These are phyloP conservation scores for Dione juno DNA, from an alignment of 2,888 invertebrate genomes.

Conservation along the genomic window DNA sequence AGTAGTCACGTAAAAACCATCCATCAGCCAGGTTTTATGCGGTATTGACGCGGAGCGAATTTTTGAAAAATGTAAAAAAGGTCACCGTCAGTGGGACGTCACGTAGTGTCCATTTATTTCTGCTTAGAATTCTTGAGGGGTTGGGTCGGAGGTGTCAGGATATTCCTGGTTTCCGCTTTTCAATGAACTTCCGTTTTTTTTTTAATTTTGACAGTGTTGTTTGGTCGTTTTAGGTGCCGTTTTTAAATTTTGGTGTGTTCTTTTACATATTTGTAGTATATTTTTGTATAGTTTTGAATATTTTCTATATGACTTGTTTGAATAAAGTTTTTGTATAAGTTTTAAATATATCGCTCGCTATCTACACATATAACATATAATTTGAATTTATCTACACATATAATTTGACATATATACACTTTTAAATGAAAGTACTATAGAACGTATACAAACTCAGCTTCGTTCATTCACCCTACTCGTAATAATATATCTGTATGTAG, in stretches of 20 bases:
- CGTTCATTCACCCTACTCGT: too few species aligned
- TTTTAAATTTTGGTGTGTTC: constrained; percentile 28
- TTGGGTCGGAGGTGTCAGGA: constrained; percentile 51
- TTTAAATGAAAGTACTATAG: too few species aligned
- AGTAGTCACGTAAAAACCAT: constrained; percentile 79
- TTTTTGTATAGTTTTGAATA: not conserved
- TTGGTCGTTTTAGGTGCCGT: constrained; percentile 61
- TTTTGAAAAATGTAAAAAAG: constrained; percentile 83
- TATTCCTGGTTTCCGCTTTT: constrained; percentile 44
- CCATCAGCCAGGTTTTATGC: constrained; percentile 68
- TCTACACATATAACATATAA: too few species aligned
- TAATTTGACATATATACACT: too few species aligned
- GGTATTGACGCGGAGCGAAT: constrained; percentile 75
- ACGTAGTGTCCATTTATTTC: constrained; percentile 78
- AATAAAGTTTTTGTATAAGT: too few species aligned
- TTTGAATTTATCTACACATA: too few species aligned
- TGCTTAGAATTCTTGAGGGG: constrained; percentile 66
- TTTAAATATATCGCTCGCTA: too few species aligned
- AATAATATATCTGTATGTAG: too few species aligned
- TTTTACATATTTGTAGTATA: not conserved
- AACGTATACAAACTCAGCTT: too few species aligned
- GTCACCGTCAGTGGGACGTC: constrained; percentile 64
- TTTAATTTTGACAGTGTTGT: constrained; percentile 56
- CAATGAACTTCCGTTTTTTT: constrained; percentile 54
- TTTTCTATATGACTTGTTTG: too few species aligned